Evolutionary conservation across 2,888 invertebrate genomes (phyloP).

Genomic region (Nyleta sp.): DNA sequence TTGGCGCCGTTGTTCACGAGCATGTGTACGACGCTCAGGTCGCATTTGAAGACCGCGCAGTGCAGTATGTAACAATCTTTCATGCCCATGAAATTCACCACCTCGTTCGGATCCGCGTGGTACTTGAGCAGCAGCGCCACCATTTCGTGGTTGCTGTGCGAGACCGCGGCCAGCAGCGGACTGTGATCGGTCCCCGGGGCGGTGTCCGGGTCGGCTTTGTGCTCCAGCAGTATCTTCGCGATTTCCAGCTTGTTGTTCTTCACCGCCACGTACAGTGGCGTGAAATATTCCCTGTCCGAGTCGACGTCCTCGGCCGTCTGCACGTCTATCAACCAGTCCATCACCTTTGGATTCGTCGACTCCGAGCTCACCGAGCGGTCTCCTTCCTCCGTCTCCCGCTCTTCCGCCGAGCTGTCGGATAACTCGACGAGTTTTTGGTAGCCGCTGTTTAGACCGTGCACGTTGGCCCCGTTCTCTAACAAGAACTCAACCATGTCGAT

Average conservation of each 20-base stretch:
- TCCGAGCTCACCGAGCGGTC: too few species aligned
- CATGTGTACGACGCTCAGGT: conserved; percentile 2
- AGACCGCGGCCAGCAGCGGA: conserved; percentile 21
- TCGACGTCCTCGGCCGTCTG: background rate
- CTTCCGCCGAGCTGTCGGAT: too few species aligned
- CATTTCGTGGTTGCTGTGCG: conserved; percentile 12
- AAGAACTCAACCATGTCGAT: conserved; percentile 21
- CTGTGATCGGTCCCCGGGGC: background rate
- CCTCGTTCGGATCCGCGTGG: conserved; percentile 37
- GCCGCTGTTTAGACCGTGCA: background rate
- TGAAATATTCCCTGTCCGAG: background rate
- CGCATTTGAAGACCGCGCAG: conserved; percentile 26
- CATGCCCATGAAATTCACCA: conserved; percentile 17
- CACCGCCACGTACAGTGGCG: conserved; percentile 29
- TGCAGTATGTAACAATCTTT: conserved; percentile 32
- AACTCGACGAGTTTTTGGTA: background rate
- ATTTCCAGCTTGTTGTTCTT: conserved; percentile 35
- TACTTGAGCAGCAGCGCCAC: conserved; percentile 16
- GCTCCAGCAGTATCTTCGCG: conserved; percentile 10
- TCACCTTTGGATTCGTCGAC: background rate
- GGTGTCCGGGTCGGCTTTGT: conserved; percentile 28
- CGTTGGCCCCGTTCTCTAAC: conserved; percentile 23
- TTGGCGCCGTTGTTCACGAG: conserved; percentile 43
- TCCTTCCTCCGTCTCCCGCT: too few species aligned
- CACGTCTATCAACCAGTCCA: conserved; percentile 8